A percentile compares a stretch with the other conserved stretches of the same genome.
Evolutionary conservation across 2,888 invertebrate genomes (phyloP).

Genomic region (Drosophila merina): DNA sequence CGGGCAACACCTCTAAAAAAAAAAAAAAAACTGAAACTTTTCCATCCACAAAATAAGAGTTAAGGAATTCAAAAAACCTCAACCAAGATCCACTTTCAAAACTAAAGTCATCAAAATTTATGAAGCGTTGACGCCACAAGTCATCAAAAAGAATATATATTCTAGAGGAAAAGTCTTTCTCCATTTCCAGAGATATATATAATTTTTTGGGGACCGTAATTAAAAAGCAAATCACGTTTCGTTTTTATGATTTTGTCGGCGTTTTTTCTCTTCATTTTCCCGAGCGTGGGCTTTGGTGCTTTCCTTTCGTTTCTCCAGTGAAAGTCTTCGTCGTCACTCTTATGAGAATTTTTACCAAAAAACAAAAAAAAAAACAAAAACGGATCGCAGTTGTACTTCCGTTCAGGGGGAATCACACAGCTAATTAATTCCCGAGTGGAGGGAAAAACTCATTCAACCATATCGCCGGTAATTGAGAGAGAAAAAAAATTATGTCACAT

Average conservation of each 20-base stretch:
- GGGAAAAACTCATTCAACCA: conserved; percentile 51
- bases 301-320: conserved; percentile 57
- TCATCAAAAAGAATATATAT: conserved; percentile 1
- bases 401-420: conserved; percentile 48
- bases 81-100: not conserved
- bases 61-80: not conserved
- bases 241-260: conserved; percentile 49
- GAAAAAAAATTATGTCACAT: conserved; percentile 66
- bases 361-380: not conserved
- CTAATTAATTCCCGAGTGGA: conserved; percentile 66
- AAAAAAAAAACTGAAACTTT: not conserved
- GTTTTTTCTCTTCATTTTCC: conserved; percentile 42
- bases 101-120: conserved; percentile 32
- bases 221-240: conserved; percentile 74
- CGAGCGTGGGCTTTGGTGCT: conserved; percentile 67
- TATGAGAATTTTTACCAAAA: not conserved
- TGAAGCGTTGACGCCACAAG: conserved; percentile 36
- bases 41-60: not conserved
- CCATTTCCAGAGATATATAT: conserved; percentile 3
- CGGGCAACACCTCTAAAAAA: not conserved
- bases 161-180: conserved; percentile 27
- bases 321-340: conserved; percentile 45
- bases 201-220: conserved; percentile 48
- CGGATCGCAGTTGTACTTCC: conserved; percentile 60
- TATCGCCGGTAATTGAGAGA: conserved; percentile 18